These are phyloP conservation scores for Pseudomyrmex gracilis DNA, from an alignment of 1,140 invertebrate species.

Conservation along the genomic window DNA sequence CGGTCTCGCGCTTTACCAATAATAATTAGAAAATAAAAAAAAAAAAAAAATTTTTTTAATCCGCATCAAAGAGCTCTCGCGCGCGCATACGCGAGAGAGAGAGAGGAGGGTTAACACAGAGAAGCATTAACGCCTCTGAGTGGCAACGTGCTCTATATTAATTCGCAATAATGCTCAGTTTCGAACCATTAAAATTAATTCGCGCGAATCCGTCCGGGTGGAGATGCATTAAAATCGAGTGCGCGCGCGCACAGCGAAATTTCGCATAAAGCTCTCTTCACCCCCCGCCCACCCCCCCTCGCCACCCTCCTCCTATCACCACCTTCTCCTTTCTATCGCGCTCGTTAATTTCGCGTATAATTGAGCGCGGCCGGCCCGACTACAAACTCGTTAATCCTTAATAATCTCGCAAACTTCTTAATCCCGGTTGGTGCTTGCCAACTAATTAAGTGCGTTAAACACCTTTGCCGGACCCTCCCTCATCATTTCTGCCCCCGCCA, in stretches of 20 bases:
- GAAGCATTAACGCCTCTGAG: conserved; percentile 9
- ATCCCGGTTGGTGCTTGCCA: conserved; percentile 46
- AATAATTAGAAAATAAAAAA: too few relatives aligned
- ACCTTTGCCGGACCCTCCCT: conserved; percentile 33
- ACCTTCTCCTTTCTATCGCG: neutral
- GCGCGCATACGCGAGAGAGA: neutral
- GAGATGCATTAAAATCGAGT: conserved; percentile 40
- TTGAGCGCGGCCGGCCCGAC: conserved; percentile 51
- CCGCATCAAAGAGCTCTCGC: too few relatives aligned
- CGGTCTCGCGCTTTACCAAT: too few relatives aligned
- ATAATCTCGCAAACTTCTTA: conserved; percentile 62
- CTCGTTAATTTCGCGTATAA: conserved; percentile 61
- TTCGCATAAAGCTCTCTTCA: conserved; percentile 29
- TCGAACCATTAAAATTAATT: conserved; percentile 52
- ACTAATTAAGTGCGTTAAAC: conserved; percentile 62
- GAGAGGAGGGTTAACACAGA: neutral
- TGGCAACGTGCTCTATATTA: conserved; percentile 8
- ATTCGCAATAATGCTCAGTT: conserved; percentile 20
- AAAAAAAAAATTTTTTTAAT: too few relatives aligned
- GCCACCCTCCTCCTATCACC: too few relatives aligned
- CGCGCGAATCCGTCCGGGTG: neutral
- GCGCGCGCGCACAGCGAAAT: conserved; percentile 19
- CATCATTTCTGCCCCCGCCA: neutral
- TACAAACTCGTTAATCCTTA: conserved; percentile 61
- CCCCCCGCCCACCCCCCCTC: neutral